A percentile compares a stretch with the other conserved stretches of the same genome.
Conservation (phyloP, 2,888 invertebrate species). For the Antheraea assamensis region DNA sequence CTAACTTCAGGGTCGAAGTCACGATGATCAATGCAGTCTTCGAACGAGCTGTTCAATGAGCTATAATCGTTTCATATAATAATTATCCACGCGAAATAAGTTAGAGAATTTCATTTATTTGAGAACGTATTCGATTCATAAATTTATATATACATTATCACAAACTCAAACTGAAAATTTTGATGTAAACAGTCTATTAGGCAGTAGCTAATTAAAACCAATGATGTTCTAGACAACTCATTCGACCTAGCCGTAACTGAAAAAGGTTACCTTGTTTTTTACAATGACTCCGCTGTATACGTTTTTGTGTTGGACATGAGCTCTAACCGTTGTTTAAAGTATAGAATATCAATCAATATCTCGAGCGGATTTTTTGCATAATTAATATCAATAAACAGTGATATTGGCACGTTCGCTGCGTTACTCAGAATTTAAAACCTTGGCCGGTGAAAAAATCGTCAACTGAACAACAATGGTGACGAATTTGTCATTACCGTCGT, state of each 20-base stretch:
- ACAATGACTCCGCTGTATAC: not conserved
- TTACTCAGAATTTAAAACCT: slow-evolving; percentile 70
- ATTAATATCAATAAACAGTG: slow-evolving; percentile 67
- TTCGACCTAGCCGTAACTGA: not conserved
- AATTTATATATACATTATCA: not conserved
- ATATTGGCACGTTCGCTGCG: slow-evolving; percentile 72
- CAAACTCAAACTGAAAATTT: not conserved
- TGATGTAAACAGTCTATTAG: not conserved
- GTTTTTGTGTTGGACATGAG: not conserved
- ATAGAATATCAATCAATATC: not conserved
- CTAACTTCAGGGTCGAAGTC: too few relatives aligned
- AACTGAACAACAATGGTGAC: slow-evolving; percentile 68
- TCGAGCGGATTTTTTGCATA: slow-evolving; percentile 39
- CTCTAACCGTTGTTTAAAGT: not conserved
- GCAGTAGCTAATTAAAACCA: not conserved
- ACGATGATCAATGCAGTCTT: too few relatives aligned
- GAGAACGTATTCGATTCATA: too few relatives aligned
- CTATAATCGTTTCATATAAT: too few relatives aligned
- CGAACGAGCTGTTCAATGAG: too few relatives aligned
- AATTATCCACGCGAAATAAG: too few relatives aligned
- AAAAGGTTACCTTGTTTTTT: not conserved
- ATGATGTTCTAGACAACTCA: not conserved
- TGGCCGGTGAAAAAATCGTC: slow-evolving; percentile 67
- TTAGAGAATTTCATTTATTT: too few relatives aligned
- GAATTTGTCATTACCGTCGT: slow-evolving; percentile 72